Evolutionary conservation across 2,113 vertebrate species (phyloP), one percentile per base, ranked within the genome.

Genomic region (Aleadryas rufinucha): DNA sequence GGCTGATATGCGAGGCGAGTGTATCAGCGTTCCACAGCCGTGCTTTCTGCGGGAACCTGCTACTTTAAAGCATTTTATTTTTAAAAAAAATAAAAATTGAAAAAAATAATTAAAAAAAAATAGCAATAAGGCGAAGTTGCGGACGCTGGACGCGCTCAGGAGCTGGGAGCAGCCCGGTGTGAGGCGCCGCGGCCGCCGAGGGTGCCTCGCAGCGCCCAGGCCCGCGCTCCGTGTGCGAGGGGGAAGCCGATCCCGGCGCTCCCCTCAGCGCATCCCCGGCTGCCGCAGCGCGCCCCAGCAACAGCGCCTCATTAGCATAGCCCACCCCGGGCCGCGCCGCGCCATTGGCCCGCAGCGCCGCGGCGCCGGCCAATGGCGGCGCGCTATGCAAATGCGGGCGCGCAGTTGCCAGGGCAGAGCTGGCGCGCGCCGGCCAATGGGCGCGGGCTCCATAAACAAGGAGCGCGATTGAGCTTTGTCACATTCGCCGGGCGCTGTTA

Each of bases 271-370:
- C 69, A 56, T 64, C 82, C 44, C 7, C 53, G 53, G 45, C 85
- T 60, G 76, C 85, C 76, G 75, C 85, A 56, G 50, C 76, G 76
- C 86, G 86, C 86, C 99, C 99, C 99, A 99, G 99, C 99, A 99
- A 99, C 99, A 99, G 99, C 99, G 97, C 98, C 98, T 99, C 98
- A 99, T 99, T 99, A 99, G 99, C 99, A 99, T 99, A 99, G 99
- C 99, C 99, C 99, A 99, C 99, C 99, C 99, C 98, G 97, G 97
- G 97, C 93, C 93, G 97, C 98, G 97, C 98, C 98, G 97, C 97
- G 97, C 97, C 98, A 99, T 99, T 99, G 99, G 99, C 97, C 97
- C 97, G 97, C 98, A 90, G 98, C 98, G 97, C 97, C 90, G 98
- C 95, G 96, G 72, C 90, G 97, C 93, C 16, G 96, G 95, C 99